These are phyloP conservation scores for Exephanes ischioxanthus DNA, from an alignment of 2,888 invertebrate genomes.

Conservation along the genomic window DNA sequence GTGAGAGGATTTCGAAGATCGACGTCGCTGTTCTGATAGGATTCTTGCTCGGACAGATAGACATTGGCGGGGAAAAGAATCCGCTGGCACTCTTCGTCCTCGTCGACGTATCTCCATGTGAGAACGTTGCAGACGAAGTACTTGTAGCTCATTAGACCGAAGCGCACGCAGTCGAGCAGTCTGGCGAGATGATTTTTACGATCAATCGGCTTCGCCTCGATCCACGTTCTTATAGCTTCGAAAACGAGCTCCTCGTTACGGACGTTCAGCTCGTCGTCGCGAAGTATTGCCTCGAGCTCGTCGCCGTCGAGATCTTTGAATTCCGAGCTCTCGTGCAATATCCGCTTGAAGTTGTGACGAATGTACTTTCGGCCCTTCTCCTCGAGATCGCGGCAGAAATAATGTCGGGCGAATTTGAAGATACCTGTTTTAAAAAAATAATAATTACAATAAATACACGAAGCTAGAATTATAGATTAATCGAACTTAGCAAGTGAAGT, in stretches of 20 bases:
- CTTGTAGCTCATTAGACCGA: constrained; percentile 88
- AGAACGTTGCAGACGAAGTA: constrained; percentile 87
- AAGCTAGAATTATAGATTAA: too few species aligned
- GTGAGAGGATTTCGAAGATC: constrained; percentile 88
- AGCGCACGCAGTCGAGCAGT: constrained; percentile 89
- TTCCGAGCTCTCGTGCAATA: constrained; percentile 88
- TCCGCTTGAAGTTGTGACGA: constrained; percentile 87
- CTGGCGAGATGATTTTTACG: constrained; percentile 87
- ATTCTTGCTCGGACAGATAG: constrained; percentile 86
- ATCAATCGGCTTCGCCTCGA: constrained; percentile 87
- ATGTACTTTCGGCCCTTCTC: constrained; percentile 87
- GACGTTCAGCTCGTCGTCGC: constrained; percentile 91
- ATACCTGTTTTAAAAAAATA: constrained; percentile 84
- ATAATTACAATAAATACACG: not conserved
- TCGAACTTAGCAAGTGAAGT: too few species aligned
- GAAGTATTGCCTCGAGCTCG: constrained; percentile 88
- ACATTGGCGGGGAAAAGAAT: constrained; percentile 86
- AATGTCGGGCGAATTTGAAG: constrained; percentile 89
- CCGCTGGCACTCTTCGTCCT: constrained; percentile 87
- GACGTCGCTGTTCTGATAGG: constrained; percentile 84
- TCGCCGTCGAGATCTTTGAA: constrained; percentile 87
- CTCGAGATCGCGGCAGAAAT: constrained; percentile 90
- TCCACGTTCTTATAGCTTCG: constrained; percentile 91
- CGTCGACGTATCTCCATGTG: constrained; percentile 86
- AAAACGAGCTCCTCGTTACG: constrained; percentile 91